These are phyloP conservation scores for Globia sparganii DNA, from an alignment of 2,888 invertebrate species.

Conservation along the genomic window DNA sequence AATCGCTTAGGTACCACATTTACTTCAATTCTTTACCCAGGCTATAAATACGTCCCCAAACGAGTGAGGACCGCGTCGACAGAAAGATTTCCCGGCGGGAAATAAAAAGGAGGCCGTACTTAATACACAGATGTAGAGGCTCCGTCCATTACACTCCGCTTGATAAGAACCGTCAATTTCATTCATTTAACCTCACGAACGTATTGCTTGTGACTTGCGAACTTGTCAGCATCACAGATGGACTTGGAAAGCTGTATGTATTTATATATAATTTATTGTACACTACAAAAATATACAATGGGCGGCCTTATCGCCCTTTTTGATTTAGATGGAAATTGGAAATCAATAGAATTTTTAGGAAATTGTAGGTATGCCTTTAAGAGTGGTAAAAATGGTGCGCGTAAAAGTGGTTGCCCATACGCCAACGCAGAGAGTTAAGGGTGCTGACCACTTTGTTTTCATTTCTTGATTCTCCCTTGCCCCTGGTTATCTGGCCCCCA, in stretches of 20 bases:
- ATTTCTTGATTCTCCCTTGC: too few relatives aligned
- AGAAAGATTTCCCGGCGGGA: constrained; percentile 70
- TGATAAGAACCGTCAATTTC: constrained; percentile 64
- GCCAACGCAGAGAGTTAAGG: too few relatives aligned
- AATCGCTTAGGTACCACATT: background rate
- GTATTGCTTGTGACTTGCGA: constrained; percentile 35
- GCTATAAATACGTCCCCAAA: constrained; percentile 61
- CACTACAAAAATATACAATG: too few relatives aligned
- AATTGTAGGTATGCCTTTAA: background rate
- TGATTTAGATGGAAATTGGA: background rate
- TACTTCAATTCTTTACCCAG: background rate
- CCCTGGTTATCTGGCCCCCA: too few relatives aligned
- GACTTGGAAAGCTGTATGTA: constrained; percentile 2
- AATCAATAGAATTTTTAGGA: constrained; percentile 1
- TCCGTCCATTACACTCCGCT: constrained; percentile 58
- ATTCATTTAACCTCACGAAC: constrained; percentile 60
- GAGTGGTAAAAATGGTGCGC: too few relatives aligned
- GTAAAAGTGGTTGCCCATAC: too few relatives aligned
- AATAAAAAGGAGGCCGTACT: constrained; percentile 65
- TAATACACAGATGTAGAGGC: constrained; percentile 62
- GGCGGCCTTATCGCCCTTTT: too few relatives aligned
- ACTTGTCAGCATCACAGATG: constrained; percentile 17
- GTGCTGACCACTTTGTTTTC: too few relatives aligned
- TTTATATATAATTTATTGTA: too few relatives aligned
- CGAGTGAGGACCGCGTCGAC: constrained; percentile 61